These are phyloP conservation scores for Melanerpes aurifrons DNA, from an alignment of 2,113 vertebrate genomes.

Conservation along the genomic window DNA sequence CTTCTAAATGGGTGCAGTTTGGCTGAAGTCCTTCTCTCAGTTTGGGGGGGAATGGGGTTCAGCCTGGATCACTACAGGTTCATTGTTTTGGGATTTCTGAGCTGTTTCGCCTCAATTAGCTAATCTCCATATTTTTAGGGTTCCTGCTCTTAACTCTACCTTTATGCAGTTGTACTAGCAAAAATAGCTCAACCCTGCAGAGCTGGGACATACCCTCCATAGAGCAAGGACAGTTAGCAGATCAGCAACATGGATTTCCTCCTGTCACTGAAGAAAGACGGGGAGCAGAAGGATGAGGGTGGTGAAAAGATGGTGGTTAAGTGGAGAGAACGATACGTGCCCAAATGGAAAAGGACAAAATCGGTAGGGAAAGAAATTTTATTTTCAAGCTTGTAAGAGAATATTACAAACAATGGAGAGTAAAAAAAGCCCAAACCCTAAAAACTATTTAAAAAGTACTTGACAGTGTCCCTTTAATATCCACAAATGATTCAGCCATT, in stretches of 20 bases:
- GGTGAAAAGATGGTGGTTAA: constrained; percentile 4
- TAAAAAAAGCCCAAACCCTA: constrained; percentile 81
- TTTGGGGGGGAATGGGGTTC: not conserved
- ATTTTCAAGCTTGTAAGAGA: constrained; percentile 83
- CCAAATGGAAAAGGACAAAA: constrained; percentile 69
- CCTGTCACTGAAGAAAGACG: not conserved
- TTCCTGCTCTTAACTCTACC: not conserved
- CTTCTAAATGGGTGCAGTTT: not conserved
- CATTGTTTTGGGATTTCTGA: not conserved
- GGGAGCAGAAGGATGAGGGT: not conserved
- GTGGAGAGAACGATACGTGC: constrained; percentile 33
- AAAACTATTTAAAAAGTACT: constrained; percentile 83
- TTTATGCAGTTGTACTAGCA: not conserved
- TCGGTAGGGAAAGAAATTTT: constrained; percentile 80
- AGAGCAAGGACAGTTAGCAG: not conserved
- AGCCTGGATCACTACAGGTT: not conserved
- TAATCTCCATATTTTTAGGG: not conserved
- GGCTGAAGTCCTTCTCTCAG: not conserved
- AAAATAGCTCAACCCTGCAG: not conserved
- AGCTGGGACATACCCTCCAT: not conserved
- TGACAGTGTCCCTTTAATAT: constrained; percentile 79
- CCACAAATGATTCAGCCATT: constrained; percentile 71
- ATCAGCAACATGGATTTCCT: not conserved
- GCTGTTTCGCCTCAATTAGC: not conserved
- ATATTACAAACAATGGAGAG: constrained; percentile 82